Conservation (phyloP, 2,113 vertebrate genomes). For the Damaliscus lunatus region DNA sequence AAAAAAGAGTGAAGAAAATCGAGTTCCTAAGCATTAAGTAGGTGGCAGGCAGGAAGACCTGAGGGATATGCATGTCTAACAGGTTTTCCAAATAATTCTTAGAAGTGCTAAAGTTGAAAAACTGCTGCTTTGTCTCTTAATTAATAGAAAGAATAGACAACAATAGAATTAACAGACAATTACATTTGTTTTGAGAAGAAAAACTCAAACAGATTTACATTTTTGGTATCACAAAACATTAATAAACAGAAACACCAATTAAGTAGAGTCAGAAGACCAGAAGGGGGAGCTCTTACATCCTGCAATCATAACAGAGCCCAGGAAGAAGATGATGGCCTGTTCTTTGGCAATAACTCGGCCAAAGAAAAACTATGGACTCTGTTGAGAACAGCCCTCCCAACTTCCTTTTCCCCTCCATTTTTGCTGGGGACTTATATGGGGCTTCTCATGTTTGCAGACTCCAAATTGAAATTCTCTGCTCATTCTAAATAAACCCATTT, state of each 20-base stretch:
- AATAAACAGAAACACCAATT: background rate
- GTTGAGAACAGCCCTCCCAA: background rate
- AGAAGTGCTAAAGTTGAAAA: background rate
- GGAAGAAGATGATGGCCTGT: background rate
- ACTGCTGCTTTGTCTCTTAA: background rate
- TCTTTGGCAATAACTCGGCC: background rate
- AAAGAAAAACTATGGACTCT: background rate
- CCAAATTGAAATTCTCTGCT: background rate
- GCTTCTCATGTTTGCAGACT: background rate
- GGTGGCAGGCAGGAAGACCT: background rate
- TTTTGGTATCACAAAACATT: background rate
- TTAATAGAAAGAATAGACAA: background rate
- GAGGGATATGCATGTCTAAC: background rate
- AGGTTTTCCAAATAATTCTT: background rate
- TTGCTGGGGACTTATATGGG: background rate
- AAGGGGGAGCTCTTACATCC: background rate
- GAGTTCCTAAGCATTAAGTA: background rate
- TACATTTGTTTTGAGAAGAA: background rate
- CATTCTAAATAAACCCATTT: background rate
- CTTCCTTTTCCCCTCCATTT: background rate
- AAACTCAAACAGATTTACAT: conserved; percentile 26
- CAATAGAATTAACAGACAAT: background rate
- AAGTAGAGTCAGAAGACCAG: background rate
- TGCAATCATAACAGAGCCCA: background rate
- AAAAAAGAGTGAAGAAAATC: background rate